phyloP scores from a whole-genome alignment of 2,797 vertebrate species.

The Cichlasoma orientale region DNA sequence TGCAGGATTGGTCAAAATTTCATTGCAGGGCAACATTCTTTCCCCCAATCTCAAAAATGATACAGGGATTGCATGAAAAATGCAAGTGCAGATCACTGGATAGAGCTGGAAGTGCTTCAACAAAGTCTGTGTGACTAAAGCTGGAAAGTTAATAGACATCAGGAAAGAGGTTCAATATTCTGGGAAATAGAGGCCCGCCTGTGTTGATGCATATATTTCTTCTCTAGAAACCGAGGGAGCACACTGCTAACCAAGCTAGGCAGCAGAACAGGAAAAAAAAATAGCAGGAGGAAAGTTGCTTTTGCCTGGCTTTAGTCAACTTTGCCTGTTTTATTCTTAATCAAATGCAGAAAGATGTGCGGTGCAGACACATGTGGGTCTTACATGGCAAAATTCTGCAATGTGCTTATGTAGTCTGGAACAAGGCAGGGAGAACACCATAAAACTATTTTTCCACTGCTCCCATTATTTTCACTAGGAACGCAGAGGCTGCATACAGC shows the following conservation, averaged over 20 bases:
- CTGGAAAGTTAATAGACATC: background rate
- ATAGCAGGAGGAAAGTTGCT: constrained; percentile 25
- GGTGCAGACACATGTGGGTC: constrained; percentile 26
- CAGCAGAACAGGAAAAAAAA: constrained; percentile 31
- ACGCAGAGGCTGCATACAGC: background rate
- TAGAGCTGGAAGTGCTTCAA: background rate
- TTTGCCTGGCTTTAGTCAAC: constrained; percentile 2
- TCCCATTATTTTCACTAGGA: background rate
- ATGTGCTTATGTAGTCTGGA: constrained; percentile 23
- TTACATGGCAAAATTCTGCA: constrained; percentile 20
- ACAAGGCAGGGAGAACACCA: background rate
- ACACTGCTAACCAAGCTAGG: background rate
- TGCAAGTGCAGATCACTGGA: background rate
- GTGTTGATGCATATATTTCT: background rate
- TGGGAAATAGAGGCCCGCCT: background rate
- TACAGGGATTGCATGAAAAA: background rate
- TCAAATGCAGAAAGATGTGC: constrained; percentile 46
- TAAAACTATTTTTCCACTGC: constrained; percentile 10
- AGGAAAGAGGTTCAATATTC: constrained; percentile 9
- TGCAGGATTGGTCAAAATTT: background rate
- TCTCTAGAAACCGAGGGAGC: background rate
- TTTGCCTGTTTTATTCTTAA: constrained; percentile 34
- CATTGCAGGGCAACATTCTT: background rate
- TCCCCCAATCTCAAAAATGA: background rate
- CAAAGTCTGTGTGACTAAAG: background rate